These are phyloP conservation scores for Lycorma delicatula DNA, from an alignment of 1,140 invertebrate genomes.

Conservation along the genomic window DNA sequence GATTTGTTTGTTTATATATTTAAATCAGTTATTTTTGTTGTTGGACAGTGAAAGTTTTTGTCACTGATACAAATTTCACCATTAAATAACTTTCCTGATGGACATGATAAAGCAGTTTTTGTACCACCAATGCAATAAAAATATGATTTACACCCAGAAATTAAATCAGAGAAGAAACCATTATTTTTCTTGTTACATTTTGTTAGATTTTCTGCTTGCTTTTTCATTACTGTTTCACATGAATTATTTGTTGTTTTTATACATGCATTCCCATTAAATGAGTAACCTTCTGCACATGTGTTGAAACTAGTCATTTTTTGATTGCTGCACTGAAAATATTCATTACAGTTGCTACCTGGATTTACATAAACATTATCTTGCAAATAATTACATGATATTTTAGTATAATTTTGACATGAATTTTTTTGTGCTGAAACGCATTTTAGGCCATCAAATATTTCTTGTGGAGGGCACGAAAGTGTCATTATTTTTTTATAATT, in stretches of 20 bases:
- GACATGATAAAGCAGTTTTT: constrained; percentile 38
- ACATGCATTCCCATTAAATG: constrained; percentile 33
- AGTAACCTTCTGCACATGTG: constrained; percentile 30
- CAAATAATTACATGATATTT: constrained; percentile 29
- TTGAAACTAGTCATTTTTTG: constrained; percentile 33
- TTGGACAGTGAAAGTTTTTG: constrained; percentile 42
- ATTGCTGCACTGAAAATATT: constrained; percentile 46
- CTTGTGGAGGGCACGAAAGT: constrained; percentile 43
- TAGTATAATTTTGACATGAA: constrained; percentile 23
- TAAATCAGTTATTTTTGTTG: constrained; percentile 18
- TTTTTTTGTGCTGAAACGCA: constrained; percentile 36
- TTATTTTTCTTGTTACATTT: constrained; percentile 27
- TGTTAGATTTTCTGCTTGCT: neutral
- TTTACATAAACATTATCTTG: constrained; percentile 45
- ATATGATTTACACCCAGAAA: constrained; percentile 45
- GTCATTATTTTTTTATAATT: constrained; percentile 44
- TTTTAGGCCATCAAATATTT: constrained; percentile 45
- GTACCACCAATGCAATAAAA: constrained; percentile 44
- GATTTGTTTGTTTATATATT: constrained; percentile 23
- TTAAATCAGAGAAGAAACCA: constrained; percentile 44
- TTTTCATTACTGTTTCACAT: constrained; percentile 21
- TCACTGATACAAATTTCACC: constrained; percentile 44
- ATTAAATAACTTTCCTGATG: constrained; percentile 40
- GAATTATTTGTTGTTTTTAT: constrained; percentile 26
- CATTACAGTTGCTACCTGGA: constrained; percentile 41